Base-by-base conservation (phyloP, 2,888 invertebrate species). In the Serripes groenlandicus region DNA sequence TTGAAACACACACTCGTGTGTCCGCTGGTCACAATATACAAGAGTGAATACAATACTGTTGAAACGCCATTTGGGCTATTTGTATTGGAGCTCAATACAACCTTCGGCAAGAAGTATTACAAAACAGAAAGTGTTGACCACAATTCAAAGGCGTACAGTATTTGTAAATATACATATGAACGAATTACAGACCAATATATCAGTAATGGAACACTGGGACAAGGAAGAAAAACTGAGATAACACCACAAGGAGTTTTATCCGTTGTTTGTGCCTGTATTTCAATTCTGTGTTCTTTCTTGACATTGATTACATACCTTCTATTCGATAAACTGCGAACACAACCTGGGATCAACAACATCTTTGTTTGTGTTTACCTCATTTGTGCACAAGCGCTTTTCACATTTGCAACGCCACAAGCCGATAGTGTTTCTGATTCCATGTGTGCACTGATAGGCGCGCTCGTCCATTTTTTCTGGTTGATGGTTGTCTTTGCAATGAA, bases 401-500 rank as follows among this genome's bases (percentile, higher is more conserved):
- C 79, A 68, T 85, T 85, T 54, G 35, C 75, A 32, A 76, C 69
- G 23, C 72, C 58, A 4, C 26, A 68, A 18, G 35, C 79, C 76
- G 23, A 23, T 52, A n/a, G 15, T 56, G 58, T 34, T 5, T 66
- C 35, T 1, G 60, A 49, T 0, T 35, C 68, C 54, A 28, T 32
- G 5, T 85, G 81, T 60, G 52, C 35, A 9, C 15, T 69, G 0
- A 56, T 85, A 11, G 85, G 85, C 3, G 54, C 64, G n/a, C n/a
- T n/a, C n/a, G n/a, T n/a, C n/a, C 85, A 85, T 68, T 85, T 82
- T 66, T 73, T 71, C 35, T 85, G 85, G 85, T 52, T 85, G 7
- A 52, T 35, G 56, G 71, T 71, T 3, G n/a, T 56, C 11, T 58
- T 71, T 54, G 49, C 79, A 70, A 82, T 79, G 81, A 85, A 81